phyloP scores from a whole-genome alignment of 2,888 invertebrate species.

The Cheilosia variabilis region DNA sequence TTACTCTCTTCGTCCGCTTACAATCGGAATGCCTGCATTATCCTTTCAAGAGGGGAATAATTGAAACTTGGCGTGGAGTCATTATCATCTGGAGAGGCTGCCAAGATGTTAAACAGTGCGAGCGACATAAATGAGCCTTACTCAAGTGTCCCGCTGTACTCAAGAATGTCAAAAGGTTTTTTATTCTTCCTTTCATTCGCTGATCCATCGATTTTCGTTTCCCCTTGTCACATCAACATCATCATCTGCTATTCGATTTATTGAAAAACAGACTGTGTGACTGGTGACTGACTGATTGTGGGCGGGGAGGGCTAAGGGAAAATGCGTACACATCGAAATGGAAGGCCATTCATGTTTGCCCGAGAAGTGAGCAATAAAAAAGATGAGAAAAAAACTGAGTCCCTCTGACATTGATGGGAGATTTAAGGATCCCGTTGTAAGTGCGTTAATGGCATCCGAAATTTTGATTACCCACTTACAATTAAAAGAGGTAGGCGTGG shows the following conservation, averaged over 20 bases:
- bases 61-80: conserved; percentile 32
- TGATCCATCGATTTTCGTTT: conserved; percentile 60
- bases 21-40: conserved; percentile 12
- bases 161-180: conserved; percentile 50
- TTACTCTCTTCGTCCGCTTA: background rate
- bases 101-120: conserved; percentile 45
- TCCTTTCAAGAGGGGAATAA: conserved; percentile 7
- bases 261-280: conserved; percentile 17
- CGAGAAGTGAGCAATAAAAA: conserved; percentile 38
- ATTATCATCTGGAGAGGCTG: conserved; percentile 36
- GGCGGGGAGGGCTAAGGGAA: background rate
- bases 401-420: conserved; percentile 40
- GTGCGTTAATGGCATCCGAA: conserved; percentile 43
- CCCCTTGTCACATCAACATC: conserved; percentile 57
- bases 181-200: conserved; percentile 9
- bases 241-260: conserved; percentile 68
- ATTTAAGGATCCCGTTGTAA: conserved; percentile 29
- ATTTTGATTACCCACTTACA: conserved; percentile 26
- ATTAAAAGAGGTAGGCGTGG: background rate
- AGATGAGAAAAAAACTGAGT: background rate
- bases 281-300: background rate
- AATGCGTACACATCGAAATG: background rate
- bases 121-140: conserved; percentile 31
- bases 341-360: background rate
- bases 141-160: conserved; percentile 54